These are phyloP conservation scores for Mesoligia furuncula DNA, from an alignment of 2,888 invertebrate genomes.

Conservation along the genomic window DNA sequence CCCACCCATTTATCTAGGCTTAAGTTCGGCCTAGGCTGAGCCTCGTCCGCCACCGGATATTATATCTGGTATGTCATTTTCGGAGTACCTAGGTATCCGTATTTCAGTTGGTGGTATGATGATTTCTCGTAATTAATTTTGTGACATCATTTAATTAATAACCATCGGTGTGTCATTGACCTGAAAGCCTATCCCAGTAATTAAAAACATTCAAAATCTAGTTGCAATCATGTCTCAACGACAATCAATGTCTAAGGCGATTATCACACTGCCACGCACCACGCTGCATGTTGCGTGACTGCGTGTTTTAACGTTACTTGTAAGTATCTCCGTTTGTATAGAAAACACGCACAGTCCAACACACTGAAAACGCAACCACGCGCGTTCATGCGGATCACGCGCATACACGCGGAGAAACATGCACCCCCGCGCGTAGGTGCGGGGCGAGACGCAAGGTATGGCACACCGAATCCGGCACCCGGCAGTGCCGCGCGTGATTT, in stretches of 20 bases:
- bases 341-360: no score
- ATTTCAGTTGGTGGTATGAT: slow-evolving; percentile 7
- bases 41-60: slow-evolving; percentile 49
- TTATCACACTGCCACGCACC: no score
- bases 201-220: background rate
- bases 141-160: background rate
- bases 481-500: no score
- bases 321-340: no score
- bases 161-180: background rate
- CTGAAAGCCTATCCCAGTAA: background rate
- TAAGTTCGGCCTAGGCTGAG: slow-evolving; percentile 42
- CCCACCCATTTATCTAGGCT: slow-evolving; percentile 59
- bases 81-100: slow-evolving; percentile 12
- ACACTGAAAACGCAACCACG: no score
- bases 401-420: no score
- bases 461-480: no score
- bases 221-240: background rate
- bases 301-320: no score
- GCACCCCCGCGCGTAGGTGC: no score
- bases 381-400: no score
- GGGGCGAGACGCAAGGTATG: no score
- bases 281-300: no score
- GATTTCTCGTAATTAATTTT: slow-evolving; percentile 17
- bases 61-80: slow-evolving; percentile 46
- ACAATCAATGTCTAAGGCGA: background rate